Conservation (phyloP, 2,113 vertebrate species). For the Sinocyclocheilus anshuiensis region DNA sequence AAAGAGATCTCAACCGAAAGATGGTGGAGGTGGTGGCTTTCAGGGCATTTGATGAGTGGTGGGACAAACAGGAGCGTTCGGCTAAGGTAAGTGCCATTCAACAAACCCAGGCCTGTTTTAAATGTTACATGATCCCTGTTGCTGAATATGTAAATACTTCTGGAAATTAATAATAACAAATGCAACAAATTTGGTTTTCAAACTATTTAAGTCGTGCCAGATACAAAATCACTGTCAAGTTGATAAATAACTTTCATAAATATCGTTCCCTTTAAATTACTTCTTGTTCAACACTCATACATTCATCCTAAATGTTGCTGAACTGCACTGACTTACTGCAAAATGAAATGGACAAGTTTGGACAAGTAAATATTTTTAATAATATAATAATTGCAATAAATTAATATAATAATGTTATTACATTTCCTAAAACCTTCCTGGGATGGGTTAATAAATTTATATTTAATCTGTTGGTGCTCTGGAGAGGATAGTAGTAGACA, state of each 20-base stretch:
- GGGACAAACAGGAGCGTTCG: conserved; percentile 94
- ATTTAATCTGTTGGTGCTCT: too few relatives aligned
- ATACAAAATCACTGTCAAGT: conserved; percentile 5
- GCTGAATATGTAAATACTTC: neutral
- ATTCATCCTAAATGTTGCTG: neutral
- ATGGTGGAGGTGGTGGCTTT: conserved; percentile 99
- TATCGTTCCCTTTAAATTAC: neutral
- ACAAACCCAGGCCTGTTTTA: neutral
- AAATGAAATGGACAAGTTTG: neutral
- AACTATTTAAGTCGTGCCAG: neutral
- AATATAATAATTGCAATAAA: neutral
- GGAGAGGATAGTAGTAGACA: neutral
- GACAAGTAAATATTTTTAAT: neutral
- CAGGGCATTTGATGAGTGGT: conserved; percentile 97
- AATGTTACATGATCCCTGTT: conserved; percentile 1
- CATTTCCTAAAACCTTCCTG: neutral
- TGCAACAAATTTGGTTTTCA: neutral
- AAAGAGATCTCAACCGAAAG: conserved; percentile 95
- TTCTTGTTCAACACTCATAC: neutral
- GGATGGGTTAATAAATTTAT: neutral
- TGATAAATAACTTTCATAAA: neutral
- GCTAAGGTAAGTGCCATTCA: conserved; percentile 82
- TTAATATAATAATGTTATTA: neutral
- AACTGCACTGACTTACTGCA: neutral
- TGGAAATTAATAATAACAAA: neutral